Evolutionary conservation across 2,888 invertebrate genomes (phyloP), one percentile per base, ranked within the genome.

Genomic region (Auanema freiburgensis): DNA sequence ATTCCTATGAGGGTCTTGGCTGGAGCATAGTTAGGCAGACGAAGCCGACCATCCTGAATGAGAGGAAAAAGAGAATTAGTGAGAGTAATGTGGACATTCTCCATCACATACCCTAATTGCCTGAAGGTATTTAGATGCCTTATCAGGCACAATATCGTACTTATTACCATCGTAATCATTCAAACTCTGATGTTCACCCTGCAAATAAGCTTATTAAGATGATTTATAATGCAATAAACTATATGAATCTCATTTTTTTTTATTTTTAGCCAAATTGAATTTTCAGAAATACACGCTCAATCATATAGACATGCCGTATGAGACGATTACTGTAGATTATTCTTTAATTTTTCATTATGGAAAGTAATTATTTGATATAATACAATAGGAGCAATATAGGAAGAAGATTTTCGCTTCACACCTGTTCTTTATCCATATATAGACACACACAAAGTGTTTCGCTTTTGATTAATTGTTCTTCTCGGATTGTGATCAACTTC

Each of bases 81-180:
- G 11, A 14, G 18, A 54, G 12, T 24, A 12, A 50, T 14, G 14
- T 12, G 14, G 43, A 43, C 43, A n/a, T n/a, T n/a, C 24, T 24
- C 14, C 10, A n/a, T 14, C 1, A 57, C 63, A 11, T 14, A 57
- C 59, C 44, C 55, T 11, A 21, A 72, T 62, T 21, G 71, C 71
- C 21, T 68, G 63, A 21, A 64, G 58, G 56, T 71, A 74, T 52
- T 71, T 72, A 18, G 44, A 24, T 41, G 71, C 69, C 55, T 73
- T 74, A 33, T 72, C 75, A 21, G 77, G 74, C 11, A 74, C 62
- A 51, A 77, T 77, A 56, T 67, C 59, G 43, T 67, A 62, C 63
- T 77, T 77, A 56, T 77, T 74, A 4, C 77, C 77, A 46, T 75
- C 74, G 57, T 77, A 77, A 57, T 77, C 77, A 59, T 77, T 75